Evolutionary conservation across 1,140 invertebrate genomes (phyloP).

Genomic region (Neuroterus valhalla): DNA sequence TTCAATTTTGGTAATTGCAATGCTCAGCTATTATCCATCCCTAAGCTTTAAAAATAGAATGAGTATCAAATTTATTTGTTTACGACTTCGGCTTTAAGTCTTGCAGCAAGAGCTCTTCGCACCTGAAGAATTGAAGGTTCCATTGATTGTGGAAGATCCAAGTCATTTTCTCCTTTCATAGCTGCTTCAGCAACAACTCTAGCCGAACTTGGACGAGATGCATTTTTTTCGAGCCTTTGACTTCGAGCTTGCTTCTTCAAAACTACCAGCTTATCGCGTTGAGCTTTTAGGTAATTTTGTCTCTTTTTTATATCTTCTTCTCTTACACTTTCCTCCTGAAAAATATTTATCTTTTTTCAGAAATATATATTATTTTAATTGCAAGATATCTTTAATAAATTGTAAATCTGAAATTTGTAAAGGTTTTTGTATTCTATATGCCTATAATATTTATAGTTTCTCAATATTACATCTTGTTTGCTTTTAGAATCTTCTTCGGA

Average conservation of each 20-base stretch:
- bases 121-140: constrained; percentile 82
- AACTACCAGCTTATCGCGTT: constrained; percentile 91
- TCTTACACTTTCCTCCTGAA: constrained; percentile 64
- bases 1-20: not conserved
- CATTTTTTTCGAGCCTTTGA: constrained; percentile 80
- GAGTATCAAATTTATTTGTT: constrained; percentile 51
- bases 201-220: constrained; percentile 69
- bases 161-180: constrained; percentile 65
- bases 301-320: constrained; percentile 85
- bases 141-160: constrained; percentile 59
- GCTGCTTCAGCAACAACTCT: constrained; percentile 66
- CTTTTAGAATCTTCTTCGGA: not conserved
- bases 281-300: constrained; percentile 88
- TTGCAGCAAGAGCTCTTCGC: constrained; percentile 86
- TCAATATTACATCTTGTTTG: not conserved
- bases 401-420: too few species aligned
- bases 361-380: not conserved
- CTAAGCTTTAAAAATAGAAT: not conserved
- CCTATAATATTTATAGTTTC: not conserved
- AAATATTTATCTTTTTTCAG: constrained; percentile 8
- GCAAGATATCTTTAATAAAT: too few species aligned
- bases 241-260: constrained; percentile 90
- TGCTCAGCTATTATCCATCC: not conserved
- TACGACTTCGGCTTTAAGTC: constrained; percentile 89
- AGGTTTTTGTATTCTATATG: not conserved